phyloP scores from a whole-genome alignment of 2,113 vertebrate genomes.

The Hypomesus transpacificus region DNA sequence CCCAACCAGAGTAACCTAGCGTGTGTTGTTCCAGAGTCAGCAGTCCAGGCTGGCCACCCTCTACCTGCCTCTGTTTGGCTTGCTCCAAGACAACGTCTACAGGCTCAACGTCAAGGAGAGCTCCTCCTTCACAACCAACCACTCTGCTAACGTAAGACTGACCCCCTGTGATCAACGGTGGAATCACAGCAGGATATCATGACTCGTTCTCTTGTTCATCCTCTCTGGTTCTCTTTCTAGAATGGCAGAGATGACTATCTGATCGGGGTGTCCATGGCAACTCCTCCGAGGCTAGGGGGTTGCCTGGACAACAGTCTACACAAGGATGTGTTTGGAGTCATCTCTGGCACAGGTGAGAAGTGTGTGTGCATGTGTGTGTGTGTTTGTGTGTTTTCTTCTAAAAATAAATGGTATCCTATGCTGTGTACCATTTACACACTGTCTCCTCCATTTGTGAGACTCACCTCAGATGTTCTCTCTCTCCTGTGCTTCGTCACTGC shows the following conservation, averaged over 20 bases:
- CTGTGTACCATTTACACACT: too few species aligned
- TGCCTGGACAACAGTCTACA: conserved; percentile 84
- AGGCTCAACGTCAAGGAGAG: conserved; percentile 86
- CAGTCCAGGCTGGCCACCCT: conserved; percentile 92
- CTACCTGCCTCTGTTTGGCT: conserved; percentile 91
- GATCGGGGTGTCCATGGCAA: conserved; percentile 70
- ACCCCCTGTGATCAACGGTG: background rate
- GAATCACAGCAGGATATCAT: background rate
- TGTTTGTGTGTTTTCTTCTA: too few species aligned
- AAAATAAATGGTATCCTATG: too few species aligned
- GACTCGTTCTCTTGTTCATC: background rate
- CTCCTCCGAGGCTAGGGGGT: conserved; percentile 82
- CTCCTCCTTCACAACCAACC: conserved; percentile 74
- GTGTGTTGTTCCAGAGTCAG: conserved; percentile 78
- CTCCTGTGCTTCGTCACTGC: conserved; percentile 8
- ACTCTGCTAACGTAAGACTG: conserved; percentile 72
- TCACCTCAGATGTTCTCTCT: background rate
- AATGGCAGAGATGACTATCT: conserved; percentile 80
- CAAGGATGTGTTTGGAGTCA: conserved; percentile 91
- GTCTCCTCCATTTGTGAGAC: conserved; percentile 87
- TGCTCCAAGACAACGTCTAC: conserved; percentile 91
- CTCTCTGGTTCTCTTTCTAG: conserved; percentile 58
- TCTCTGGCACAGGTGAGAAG: conserved; percentile 88
- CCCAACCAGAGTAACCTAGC: background rate
- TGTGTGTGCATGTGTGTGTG: background rate